Percentiles rank a stretch among this genome's conserved stretches.
These are phyloP conservation scores for Drosophila takahashii DNA, from an alignment of 1,140 invertebrate genomes.

Conservation along the genomic window DNA sequence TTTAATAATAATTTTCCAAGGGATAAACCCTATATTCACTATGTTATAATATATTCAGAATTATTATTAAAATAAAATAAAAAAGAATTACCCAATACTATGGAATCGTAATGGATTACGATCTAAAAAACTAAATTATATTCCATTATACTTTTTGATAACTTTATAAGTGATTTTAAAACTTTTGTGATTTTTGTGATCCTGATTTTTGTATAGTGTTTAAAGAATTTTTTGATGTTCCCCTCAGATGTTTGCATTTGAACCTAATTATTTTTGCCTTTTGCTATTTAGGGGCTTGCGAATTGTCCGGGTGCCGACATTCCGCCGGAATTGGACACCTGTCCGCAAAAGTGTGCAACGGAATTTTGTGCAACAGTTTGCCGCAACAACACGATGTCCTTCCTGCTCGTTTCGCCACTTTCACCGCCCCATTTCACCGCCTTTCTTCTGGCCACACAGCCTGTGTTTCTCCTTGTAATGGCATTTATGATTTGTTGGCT, in stretches of 20 bases:
- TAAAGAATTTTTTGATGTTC: too few relatives aligned
- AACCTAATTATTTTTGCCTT: conserved; percentile 17
- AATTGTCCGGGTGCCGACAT: conserved; percentile 6
- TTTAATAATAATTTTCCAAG: too few relatives aligned
- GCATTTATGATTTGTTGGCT: conserved; percentile 76
- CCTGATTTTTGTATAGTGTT: background rate
- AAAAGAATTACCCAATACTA: too few relatives aligned
- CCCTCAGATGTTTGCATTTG: too few relatives aligned
- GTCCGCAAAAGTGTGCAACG: conserved; percentile 18
- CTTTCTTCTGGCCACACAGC: background rate
- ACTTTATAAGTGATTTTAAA: too few relatives aligned
- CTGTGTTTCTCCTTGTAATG: conserved; percentile 45
- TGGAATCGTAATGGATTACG: too few relatives aligned
- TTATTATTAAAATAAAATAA: too few relatives aligned
- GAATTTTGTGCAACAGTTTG: conserved; percentile 46
- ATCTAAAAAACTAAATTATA: too few relatives aligned
- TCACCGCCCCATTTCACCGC: background rate
- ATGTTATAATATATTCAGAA: too few relatives aligned
- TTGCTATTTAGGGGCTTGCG: background rate
- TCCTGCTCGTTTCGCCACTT: background rate
- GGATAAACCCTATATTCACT: too few relatives aligned
- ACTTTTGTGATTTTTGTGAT: background rate
- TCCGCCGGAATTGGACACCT: conserved; percentile 11
- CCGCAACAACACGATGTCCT: background rate
- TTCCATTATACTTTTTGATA: too few relatives aligned